Conservation (phyloP, 2,113 vertebrate genomes). For the Apus apus region DNA sequence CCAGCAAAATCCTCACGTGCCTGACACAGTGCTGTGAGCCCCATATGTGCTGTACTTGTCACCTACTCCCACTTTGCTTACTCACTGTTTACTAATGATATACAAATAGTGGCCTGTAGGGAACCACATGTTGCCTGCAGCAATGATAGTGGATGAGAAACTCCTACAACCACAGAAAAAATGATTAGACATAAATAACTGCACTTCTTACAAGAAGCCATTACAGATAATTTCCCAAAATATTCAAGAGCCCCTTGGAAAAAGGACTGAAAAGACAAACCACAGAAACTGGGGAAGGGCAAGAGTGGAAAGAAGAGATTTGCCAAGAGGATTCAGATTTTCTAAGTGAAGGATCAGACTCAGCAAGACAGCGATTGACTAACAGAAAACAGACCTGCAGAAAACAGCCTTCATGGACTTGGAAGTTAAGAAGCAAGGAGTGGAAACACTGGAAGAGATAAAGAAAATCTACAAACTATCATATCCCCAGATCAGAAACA, state of each 20-base stretch:
- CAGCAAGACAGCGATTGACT: not conserved
- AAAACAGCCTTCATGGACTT: not conserved
- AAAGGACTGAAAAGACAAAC: not conserved
- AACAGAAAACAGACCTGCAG: not conserved
- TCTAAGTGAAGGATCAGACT: not conserved
- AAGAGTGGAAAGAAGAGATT: not conserved
- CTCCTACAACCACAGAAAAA: not conserved
- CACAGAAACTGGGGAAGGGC: not conserved
- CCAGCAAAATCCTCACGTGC: not conserved
- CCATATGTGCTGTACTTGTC: rapidly evolving
- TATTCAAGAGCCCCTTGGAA: not conserved
- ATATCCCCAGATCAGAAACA: not conserved
- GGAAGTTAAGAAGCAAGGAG: not conserved
- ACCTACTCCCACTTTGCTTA: not conserved
- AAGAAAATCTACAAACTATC: not conserved
- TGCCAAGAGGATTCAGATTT: not conserved
- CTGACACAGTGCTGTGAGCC: not conserved
- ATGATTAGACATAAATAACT: not conserved
- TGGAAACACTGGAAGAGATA: not conserved
- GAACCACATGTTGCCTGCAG: not conserved
- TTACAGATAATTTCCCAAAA: not conserved
- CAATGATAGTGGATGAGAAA: not conserved
- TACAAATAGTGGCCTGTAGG: not conserved
- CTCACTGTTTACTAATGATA: not conserved
- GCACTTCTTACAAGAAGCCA: not conserved